Percentiles rank a stretch among this genome's conserved stretches.
Evolutionary conservation across 2,797 vertebrate genomes (phyloP).

Genomic region (Valencia hispanica): DNA sequence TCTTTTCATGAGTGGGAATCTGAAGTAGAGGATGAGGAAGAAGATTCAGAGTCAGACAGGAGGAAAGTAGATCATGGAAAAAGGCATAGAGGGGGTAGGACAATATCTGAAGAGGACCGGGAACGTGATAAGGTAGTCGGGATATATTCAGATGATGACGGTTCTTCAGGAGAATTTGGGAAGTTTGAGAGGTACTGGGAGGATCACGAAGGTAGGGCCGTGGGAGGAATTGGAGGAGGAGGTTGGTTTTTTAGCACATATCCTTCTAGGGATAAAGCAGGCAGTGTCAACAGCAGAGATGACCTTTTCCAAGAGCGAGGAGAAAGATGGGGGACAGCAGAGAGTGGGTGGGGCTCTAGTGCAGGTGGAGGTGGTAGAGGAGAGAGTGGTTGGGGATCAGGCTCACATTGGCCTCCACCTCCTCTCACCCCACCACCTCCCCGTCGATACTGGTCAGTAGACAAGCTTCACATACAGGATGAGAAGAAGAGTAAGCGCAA

Average conservation of each 20-base stretch:
- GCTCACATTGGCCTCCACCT: constrained; percentile 78
- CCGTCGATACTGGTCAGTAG: constrained; percentile 91
- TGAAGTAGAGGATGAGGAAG: constrained; percentile 73
- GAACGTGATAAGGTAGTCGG: constrained; percentile 79
- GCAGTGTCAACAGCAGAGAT: constrained; percentile 82
- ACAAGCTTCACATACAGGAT: constrained; percentile 87
- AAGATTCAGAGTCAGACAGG: constrained; percentile 76
- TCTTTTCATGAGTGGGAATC: constrained; percentile 84
- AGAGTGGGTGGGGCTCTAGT: constrained; percentile 74
- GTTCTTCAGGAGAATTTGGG: constrained; percentile 84
- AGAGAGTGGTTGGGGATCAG: constrained; percentile 75
- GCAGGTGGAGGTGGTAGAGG: constrained; percentile 49
- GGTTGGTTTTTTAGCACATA: constrained; percentile 87
- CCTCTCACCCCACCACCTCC: constrained; percentile 82
- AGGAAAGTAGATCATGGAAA: constrained; percentile 71
- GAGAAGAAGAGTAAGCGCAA: constrained; percentile 81
- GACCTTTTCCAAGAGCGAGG: constrained; percentile 77
- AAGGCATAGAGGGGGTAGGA: constrained; percentile 66
- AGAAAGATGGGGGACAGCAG: constrained; percentile 74
- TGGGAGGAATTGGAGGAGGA: constrained; percentile 83
- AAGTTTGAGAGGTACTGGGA: constrained; percentile 87
- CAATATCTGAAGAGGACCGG: constrained; percentile 77
- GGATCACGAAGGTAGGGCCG: constrained; percentile 80
- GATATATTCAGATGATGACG: constrained; percentile 78
- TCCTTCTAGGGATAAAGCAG: constrained; percentile 81